Evolutionary conservation across 2,113 vertebrate species (phyloP), one percentile per base, ranked within the genome.

Genomic region (Mesoclemmys tuberculata): DNA sequence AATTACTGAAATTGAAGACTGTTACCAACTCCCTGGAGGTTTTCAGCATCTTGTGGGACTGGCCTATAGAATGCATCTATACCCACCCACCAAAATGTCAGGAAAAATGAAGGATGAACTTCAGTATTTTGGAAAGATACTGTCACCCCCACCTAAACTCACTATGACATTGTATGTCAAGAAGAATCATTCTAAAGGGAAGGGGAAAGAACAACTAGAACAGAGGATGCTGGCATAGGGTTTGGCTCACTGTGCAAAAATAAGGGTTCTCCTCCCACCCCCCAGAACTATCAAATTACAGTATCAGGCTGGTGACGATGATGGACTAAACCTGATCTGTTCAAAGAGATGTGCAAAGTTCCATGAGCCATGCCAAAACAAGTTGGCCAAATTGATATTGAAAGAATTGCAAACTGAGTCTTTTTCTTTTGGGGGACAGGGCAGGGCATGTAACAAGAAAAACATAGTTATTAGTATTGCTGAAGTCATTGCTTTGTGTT

Each of bases 401-500:
- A 61, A 75, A 88, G 74, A 90, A 49, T 8, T 49, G 26, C 64
- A 49, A 92, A 68, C 49, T 48, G 48, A 80, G 58, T 44, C 8
- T 58, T 21, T 71, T 27, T 61, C 38, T 14, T 2, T 31, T 8
- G 3, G 35, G n/a, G 19, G 5, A 8, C 2, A 3, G 19, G 19
- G 9, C 6, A 38, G 16, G 31, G 68, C 54, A 82, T 68, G 3
- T 1, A 64, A 54, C 14, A 5, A 75, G 64, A 80, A 49, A 48
- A 48, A 38, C 46, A 19, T 64, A 22, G 75, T 88, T 81, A 19
- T 41, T 87, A 83, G 35, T 90, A 52, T 52, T 90, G 21, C 44
- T 85, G 80, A 96, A 96, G 77, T 89, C 86, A 90, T 78, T 21
- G 31, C 41, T 64, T 24, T 46, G 84, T 97, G 91, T 49, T 35